These are phyloP conservation scores for Plebejus melissa DNA, from an alignment of 2,888 invertebrate genomes.

Conservation along the genomic window DNA sequence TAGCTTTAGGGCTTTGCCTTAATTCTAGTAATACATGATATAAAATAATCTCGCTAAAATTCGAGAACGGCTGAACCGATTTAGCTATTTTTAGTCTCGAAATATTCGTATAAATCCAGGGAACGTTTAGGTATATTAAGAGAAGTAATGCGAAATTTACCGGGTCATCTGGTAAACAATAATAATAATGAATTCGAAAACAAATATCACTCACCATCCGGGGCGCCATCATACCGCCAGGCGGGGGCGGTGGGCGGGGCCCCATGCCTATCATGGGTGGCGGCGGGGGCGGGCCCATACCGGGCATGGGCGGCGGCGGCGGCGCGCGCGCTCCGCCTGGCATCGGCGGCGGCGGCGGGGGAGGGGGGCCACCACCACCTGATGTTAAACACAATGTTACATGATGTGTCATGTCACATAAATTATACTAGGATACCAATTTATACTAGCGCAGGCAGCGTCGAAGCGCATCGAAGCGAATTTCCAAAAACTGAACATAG, in stretches of 20 bases:
- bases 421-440: no score
- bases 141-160: no score
- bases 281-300: conserved; percentile 80
- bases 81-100: no score
- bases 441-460: no score
- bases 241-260: conserved; percentile 73
- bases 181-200: not conserved
- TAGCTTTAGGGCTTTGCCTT: not conserved
- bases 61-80: no score
- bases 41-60: no score
- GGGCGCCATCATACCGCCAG: conserved; percentile 58
- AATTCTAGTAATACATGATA: no score
- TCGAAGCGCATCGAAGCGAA: no score
- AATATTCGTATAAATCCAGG: no score
- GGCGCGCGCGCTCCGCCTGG: conserved; percentile 51
- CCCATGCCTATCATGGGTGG: conserved; percentile 74
- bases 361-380: conserved; percentile 39
- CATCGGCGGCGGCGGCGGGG: conserved; percentile 43
- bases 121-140: no score
- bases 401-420: no score
- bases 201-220: conserved; percentile 51
- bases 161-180: not conserved
- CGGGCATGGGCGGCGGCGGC: conserved; percentile 81
- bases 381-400: not conserved
- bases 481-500: no score